Base-by-base conservation (phyloP, 1,140 invertebrate species). In the Dreissena rostriformis region DNA sequence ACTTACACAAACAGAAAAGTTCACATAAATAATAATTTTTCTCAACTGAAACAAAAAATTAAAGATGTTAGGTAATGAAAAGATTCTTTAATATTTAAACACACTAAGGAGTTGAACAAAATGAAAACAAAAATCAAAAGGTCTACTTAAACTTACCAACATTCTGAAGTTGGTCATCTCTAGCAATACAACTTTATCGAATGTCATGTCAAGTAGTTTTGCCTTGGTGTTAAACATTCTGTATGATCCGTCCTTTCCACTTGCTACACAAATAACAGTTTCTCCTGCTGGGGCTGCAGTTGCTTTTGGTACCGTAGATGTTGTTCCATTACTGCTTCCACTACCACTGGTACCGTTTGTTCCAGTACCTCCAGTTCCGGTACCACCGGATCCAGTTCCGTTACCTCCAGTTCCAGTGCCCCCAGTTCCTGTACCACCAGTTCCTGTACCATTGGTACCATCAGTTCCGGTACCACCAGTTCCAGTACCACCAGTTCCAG, bases 221-320 rank as follows among this genome's bases (percentile, higher is more conserved):
- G n/a, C 49, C 49, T 74, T 66, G 8, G 71, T 74, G 28, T 74
- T 75, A 29, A 82, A 75, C 80, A 82, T 82, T 28, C 70, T 82
- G 17, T 65, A 66, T 55, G 14, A 22, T 12, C 80, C 80, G 15
- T 51, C 65, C 53, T 19, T 68, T 24, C 72, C 80, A 19, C 67
- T 81, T 11, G 72, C 80, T 29, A 11, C 68, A 29, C 71, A 82
- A n/a, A 22, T 28, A n/a, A 74, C 61, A 15, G 61, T 57, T 68
- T 19, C 68, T 19, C 51, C 49, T 5, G 55, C 51, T 67, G 80
- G 57, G 49, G 68, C 73, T 17, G 70, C 52, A 8, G 68, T 73
- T 17, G 14, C 0, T 24, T 51, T 26, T 49, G 66, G 53, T 14
- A 66, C 6, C 17, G 65, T 5, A 19, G n/a, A 24, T 53, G 65